Percentiles rank a stretch among this genome's conserved stretches.
Evolutionary conservation across 1,140 invertebrate genomes (phyloP).

Genomic region (Dreissena polymorpha): DNA sequence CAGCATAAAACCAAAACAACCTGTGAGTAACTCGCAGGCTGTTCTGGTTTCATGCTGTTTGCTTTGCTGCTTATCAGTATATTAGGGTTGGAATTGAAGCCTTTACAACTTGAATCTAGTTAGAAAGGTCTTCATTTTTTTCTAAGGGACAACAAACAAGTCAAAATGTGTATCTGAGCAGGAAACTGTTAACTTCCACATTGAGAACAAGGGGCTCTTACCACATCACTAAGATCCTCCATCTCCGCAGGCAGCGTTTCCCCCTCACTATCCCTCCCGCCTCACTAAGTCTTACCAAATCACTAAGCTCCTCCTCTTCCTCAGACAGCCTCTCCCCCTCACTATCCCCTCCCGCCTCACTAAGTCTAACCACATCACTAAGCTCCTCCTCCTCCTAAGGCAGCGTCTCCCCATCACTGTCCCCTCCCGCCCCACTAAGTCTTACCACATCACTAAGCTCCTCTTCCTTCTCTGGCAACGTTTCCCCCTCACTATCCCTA

Average conservation of each 20-base stretch:
- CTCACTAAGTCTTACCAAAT: conserved; percentile 71
- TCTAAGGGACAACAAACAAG: no score
- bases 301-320: conserved; percentile 68
- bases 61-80: no score
- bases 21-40: no score
- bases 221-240: conserved; percentile 74
- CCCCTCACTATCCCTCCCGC: conserved; percentile 54
- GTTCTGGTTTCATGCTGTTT: no score
- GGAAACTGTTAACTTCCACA: no score
- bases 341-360: conserved; percentile 38
- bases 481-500: conserved; percentile 55
- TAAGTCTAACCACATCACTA: conserved; percentile 71
- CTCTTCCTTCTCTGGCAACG: conserved; percentile 57
- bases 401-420: conserved; percentile 56
- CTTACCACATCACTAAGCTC: conserved; percentile 74
- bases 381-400: conserved; percentile 63
- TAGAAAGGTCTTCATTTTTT: no score
- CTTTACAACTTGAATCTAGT: no score
- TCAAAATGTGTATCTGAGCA: no score
- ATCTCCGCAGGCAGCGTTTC: conserved; percentile 55
- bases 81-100: no score
- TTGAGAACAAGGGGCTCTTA: conserved; percentile 46
- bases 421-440: conserved; percentile 16
- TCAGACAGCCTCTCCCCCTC: conserved; percentile 59
- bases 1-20: no score